Evolutionary conservation across 2,113 vertebrate species (phyloP).

Genomic region (Morone chrysops): DNA sequence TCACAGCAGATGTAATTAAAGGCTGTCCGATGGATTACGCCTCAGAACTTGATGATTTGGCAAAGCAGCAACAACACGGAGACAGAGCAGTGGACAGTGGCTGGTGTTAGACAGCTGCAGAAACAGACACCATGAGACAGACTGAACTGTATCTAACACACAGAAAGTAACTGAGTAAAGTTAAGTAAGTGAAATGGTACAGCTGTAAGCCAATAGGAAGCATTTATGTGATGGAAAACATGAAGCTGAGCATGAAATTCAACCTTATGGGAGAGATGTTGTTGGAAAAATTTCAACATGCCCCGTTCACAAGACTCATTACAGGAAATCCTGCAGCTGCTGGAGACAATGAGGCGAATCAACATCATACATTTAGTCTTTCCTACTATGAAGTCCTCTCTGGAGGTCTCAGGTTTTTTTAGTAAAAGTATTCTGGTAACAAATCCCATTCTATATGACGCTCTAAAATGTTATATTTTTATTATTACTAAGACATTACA

Average conservation of each 20-base stretch:
- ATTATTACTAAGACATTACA: too few species aligned
- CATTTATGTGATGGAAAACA: not conserved
- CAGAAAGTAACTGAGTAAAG: too few species aligned
- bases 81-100: not conserved
- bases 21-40: constrained; percentile 44
- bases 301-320: not conserved
- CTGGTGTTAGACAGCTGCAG: not conserved
- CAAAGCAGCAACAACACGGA: not conserved
- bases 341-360: not conserved
- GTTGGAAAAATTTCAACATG: not conserved
- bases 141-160: too few species aligned
- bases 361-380: not conserved
- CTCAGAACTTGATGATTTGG: constrained; percentile 23
- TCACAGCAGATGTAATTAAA: constrained; percentile 67
- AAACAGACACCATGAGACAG: not conserved
- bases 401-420: not conserved
- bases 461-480: not conserved
- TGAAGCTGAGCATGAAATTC: not conserved
- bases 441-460: not conserved
- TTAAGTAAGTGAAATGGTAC: too few species aligned
- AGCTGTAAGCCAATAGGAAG: not conserved
- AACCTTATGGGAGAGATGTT: not conserved
- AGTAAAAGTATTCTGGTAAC: not conserved
- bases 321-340: not conserved
- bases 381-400: not conserved